phyloP scores from a whole-genome alignment of 2,797 vertebrate species.

The Tapera naevia region DNA sequence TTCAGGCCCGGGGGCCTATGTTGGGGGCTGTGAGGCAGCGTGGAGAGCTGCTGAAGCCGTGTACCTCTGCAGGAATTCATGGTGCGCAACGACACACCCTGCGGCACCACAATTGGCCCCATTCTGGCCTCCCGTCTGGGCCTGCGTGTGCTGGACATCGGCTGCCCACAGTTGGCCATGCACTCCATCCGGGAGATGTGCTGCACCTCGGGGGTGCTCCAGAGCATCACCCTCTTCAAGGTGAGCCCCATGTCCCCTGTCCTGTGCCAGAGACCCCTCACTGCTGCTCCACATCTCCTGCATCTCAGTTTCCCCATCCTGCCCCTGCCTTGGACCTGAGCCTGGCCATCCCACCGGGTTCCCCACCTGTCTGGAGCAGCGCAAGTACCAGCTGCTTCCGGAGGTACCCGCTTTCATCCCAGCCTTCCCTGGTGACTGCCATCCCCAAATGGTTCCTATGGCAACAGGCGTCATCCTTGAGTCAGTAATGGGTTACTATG shows the following conservation, averaged over 20 bases:
- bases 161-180: constrained; percentile 94
- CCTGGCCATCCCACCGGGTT: neutral
- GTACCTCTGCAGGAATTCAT: constrained; percentile 85
- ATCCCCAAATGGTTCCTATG: constrained; percentile 63
- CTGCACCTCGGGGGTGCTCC: constrained; percentile 91
- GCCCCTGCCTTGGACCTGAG: neutral
- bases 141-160: constrained; percentile 90
- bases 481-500: constrained; percentile 64
- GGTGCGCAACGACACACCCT: constrained; percentile 93
- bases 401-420: neutral
- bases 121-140: constrained; percentile 92
- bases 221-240: constrained; percentile 92
- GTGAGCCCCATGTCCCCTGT: constrained; percentile 54
- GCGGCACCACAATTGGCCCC: constrained; percentile 93
- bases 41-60: neutral
- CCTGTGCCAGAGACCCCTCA: neutral
- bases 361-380: neutral
- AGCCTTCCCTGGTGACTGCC: neutral
- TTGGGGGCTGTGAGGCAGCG: fast-evolving
- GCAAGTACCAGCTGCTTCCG: neutral
- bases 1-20: neutral
- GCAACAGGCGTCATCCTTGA: constrained; percentile 65
- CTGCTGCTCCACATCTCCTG: fast-evolving
- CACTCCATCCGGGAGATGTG: constrained; percentile 98
- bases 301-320: neutral